A percentile compares a stretch with the other conserved stretches of the same genome.
Conservation (phyloP, 2,113 vertebrate genomes). For the Tragelaphus scriptus region DNA sequence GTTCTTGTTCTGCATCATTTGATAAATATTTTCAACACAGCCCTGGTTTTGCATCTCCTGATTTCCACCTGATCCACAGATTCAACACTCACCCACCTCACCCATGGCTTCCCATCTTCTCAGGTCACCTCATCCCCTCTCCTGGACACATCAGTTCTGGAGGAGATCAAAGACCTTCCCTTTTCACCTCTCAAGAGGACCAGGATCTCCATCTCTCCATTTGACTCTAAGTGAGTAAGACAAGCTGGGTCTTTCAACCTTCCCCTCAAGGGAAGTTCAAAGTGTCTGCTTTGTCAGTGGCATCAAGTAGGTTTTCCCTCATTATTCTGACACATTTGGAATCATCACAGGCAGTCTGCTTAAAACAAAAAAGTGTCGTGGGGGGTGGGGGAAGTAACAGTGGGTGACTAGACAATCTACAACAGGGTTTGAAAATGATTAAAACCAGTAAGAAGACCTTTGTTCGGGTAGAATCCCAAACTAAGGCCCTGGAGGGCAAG, state of each 20-base stretch:
- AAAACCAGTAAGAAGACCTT: slow-evolving; percentile 1
- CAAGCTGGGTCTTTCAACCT: background rate
- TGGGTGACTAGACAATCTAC: background rate
- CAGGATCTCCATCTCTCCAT: background rate
- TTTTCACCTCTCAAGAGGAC: background rate
- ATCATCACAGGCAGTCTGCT: background rate
- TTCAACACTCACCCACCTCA: background rate
- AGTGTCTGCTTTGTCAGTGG: background rate
- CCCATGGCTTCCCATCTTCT: background rate
- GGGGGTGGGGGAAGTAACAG: background rate
- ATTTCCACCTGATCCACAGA: background rate
- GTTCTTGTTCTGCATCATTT: too few species aligned
- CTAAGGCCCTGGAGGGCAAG: background rate
- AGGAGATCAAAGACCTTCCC: background rate
- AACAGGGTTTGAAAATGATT: background rate
- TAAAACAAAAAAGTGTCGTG: background rate
- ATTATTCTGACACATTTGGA: background rate
- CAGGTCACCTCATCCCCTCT: background rate
- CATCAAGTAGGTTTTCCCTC: background rate
- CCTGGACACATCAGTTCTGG: background rate
- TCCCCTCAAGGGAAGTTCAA: background rate
- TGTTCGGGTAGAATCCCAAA: background rate
- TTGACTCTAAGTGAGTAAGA: background rate
- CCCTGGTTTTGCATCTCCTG: background rate
- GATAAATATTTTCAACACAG: background rate